Evolutionary conservation across 2,888 invertebrate genomes (phyloP).

Genomic region (Copidosoma aretas): DNA sequence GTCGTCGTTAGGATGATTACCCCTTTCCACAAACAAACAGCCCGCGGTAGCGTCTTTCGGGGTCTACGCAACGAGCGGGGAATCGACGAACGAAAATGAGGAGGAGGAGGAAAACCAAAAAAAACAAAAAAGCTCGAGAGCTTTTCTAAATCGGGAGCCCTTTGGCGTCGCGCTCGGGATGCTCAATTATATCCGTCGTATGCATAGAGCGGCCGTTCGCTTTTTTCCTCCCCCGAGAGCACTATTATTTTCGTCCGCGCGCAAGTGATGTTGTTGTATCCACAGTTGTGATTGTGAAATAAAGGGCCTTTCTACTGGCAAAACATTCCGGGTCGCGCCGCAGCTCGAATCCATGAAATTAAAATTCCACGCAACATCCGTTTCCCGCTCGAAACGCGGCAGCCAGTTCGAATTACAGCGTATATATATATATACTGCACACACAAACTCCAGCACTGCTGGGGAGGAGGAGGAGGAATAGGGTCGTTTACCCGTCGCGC

Average conservation of each 20-base stretch:
- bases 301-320: conserved; percentile 12
- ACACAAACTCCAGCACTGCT: too few species aligned
- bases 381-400: too few species aligned
- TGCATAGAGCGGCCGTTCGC: neutral
- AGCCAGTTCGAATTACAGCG: too few species aligned
- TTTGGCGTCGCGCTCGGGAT: too few species aligned
- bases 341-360: neutral
- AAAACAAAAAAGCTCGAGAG: conserved; percentile 10
- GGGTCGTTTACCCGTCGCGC: too few species aligned
- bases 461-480: neutral
- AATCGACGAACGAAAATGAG: conserved; percentile 2
- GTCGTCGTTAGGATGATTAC: conserved; percentile 11
- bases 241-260: too few species aligned
- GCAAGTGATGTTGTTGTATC: neutral
- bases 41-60: neutral
- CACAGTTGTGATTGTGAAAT: conserved; percentile 2
- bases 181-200: too few species aligned
- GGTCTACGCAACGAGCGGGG: conserved; percentile 17
- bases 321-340: conserved; percentile 2
- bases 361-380: neutral
- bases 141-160: conserved; percentile 19
- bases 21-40: neutral
- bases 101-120: neutral
- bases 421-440: too few species aligned
- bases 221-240: neutral